phyloP scores from a whole-genome alignment of 2,113 vertebrate species.

The Petromus typicus region DNA sequence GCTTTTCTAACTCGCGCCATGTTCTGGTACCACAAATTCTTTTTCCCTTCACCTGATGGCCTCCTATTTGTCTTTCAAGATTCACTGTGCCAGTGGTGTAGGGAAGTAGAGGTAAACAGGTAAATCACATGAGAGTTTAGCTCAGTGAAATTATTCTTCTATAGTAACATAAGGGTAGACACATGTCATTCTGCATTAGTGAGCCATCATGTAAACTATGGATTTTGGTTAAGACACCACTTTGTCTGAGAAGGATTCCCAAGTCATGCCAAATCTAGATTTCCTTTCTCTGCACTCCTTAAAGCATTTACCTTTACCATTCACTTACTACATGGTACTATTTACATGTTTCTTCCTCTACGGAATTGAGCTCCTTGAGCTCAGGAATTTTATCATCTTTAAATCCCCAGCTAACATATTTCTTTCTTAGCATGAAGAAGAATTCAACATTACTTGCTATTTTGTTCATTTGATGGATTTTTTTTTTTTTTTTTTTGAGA shows the following conservation, averaged over 20 bases:
- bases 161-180: background rate
- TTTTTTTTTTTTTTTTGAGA: background rate
- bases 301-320: background rate
- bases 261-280: slow-evolving; percentile 30
- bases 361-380: background rate
- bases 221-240: background rate
- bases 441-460: background rate
- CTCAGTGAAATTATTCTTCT: background rate
- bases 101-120: background rate
- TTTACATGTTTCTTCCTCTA: background rate
- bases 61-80: slow-evolving; percentile 41
- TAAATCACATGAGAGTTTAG: background rate
- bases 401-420: background rate
- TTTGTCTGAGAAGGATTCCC: slow-evolving; percentile 15
- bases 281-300: background rate
- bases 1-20: background rate
- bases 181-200: background rate
- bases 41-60: slow-evolving; percentile 6
- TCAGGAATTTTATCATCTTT: background rate
- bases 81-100: background rate
- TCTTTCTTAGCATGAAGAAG: background rate
- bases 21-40: background rate
- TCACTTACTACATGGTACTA: background rate
- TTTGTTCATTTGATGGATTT: background rate
- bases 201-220: background rate